phyloP scores from a whole-genome alignment of 2,797 vertebrate genomes.

The Myripristis jacobus region DNA sequence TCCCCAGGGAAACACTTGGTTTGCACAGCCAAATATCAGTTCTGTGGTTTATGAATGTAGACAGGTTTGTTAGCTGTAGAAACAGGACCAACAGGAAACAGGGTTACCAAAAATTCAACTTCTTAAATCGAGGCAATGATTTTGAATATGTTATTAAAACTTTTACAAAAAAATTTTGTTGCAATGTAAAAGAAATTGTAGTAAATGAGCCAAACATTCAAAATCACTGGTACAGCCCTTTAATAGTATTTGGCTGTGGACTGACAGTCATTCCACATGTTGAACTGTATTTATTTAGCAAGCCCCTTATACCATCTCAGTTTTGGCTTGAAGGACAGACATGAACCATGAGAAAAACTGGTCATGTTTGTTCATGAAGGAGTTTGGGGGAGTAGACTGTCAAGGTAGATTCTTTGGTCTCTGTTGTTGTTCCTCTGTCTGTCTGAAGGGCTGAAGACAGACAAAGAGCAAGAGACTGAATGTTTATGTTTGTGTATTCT shows the following conservation, averaged over 20 bases:
- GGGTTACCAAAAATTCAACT: too few species aligned
- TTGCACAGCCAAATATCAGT: too few species aligned
- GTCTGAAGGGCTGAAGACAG: not conserved
- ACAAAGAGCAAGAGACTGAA: not conserved
- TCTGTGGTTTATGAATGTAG: too few species aligned
- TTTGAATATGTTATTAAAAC: too few species aligned
- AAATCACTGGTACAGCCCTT: too few species aligned
- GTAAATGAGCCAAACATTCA: too few species aligned
- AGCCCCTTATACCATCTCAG: conserved; percentile 45
- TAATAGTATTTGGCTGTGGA: conserved; percentile 27
- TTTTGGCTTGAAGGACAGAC: conserved; percentile 16
- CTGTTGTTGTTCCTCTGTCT: conserved; percentile 9
- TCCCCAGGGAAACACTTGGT: too few species aligned
- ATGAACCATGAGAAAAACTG: conserved; percentile 5
- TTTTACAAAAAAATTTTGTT: too few species aligned
- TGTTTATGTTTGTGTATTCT: not conserved
- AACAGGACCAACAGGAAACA: too few species aligned
- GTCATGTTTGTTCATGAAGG: conserved; percentile 18
- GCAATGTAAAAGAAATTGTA: too few species aligned
- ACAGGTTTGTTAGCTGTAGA: too few species aligned
- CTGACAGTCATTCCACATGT: conserved; percentile 45
- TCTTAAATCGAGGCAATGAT: too few species aligned
- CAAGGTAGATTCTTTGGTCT: conserved; percentile 5
- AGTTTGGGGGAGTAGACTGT: not conserved
- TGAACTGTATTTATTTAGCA: conserved; percentile 50